These are phyloP conservation scores for Melanargia galathea DNA, from an alignment of 2,888 invertebrate species.

Conservation along the genomic window DNA sequence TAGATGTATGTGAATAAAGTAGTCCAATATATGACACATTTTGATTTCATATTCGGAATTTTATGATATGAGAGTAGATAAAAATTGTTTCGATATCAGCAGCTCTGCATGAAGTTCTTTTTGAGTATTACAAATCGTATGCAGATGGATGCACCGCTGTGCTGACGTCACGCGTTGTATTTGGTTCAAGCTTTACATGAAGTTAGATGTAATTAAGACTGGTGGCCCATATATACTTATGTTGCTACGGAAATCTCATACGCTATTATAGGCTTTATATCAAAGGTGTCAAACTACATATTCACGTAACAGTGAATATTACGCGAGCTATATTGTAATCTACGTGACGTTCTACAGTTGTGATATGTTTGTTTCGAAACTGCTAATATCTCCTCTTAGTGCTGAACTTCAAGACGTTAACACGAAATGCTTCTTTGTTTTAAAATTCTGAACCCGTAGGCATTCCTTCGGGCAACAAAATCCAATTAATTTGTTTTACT, in stretches of 20 bases:
- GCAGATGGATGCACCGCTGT: neutral
- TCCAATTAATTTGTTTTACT: too few species aligned
- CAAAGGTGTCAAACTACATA: neutral
- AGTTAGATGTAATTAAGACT: conserved; percentile 34
- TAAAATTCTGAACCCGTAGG: neutral
- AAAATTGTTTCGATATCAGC: too few species aligned
- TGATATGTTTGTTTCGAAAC: conserved; percentile 4
- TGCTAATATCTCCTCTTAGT: neutral
- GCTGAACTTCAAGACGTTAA: neutral
- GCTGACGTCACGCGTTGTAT: neutral
- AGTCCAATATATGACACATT: too few species aligned
- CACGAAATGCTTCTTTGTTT: neutral
- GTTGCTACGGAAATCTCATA: neutral
- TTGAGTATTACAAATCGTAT: too few species aligned
- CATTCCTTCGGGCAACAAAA: neutral
- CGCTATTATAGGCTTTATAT: neutral
- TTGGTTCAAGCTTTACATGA: conserved; percentile 29
- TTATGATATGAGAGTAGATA: too few species aligned
- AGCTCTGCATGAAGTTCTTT: too few species aligned
- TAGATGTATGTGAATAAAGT: too few species aligned
- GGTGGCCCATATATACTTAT: neutral
- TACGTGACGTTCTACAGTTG: neutral
- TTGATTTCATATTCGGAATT: too few species aligned
- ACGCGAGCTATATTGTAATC: neutral
- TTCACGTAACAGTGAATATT: neutral